These are phyloP conservation scores for Pachycephus smyrnensis DNA, from an alignment of 2,888 invertebrate genomes.

Conservation along the genomic window DNA sequence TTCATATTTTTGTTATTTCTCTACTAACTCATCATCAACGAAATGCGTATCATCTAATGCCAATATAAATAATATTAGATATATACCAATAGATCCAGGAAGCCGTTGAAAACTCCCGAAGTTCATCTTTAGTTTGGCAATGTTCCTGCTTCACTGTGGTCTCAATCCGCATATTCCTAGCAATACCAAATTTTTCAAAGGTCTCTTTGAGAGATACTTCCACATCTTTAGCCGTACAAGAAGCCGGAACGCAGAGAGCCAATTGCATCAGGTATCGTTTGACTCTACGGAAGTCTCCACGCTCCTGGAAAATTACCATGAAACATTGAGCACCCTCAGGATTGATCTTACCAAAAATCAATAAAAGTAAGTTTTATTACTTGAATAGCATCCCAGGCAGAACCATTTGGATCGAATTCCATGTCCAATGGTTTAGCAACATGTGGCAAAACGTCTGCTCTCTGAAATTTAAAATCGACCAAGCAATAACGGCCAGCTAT, in stretches of 20 bases:
- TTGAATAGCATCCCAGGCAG: constrained; percentile 51
- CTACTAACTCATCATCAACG: too few species aligned
- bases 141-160: constrained; percentile 37
- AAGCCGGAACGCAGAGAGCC: constrained; percentile 75
- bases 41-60: too few species aligned
- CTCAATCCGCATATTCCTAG: constrained; percentile 37
- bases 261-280: constrained; percentile 43
- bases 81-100: constrained; percentile 43
- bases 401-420: constrained; percentile 47
- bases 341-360: neutral
- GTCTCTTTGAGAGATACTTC: constrained; percentile 68
- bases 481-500: constrained; percentile 47
- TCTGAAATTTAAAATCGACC: constrained; percentile 45
- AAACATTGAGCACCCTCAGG: neutral
- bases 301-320: constrained; percentile 41
- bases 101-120: constrained; percentile 30
- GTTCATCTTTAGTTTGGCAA: constrained; percentile 43
- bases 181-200: constrained; percentile 60
- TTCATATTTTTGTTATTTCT: too few species aligned
- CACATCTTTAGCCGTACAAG: constrained; percentile 71
- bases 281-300: constrained; percentile 46
- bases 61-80: neutral
- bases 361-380: constrained; percentile 27
- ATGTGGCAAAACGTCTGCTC: constrained; percentile 23
- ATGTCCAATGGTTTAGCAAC: constrained; percentile 29